Conservation (phyloP, 1,140 invertebrate genomes). For the Drosophila subobscura region DNA sequence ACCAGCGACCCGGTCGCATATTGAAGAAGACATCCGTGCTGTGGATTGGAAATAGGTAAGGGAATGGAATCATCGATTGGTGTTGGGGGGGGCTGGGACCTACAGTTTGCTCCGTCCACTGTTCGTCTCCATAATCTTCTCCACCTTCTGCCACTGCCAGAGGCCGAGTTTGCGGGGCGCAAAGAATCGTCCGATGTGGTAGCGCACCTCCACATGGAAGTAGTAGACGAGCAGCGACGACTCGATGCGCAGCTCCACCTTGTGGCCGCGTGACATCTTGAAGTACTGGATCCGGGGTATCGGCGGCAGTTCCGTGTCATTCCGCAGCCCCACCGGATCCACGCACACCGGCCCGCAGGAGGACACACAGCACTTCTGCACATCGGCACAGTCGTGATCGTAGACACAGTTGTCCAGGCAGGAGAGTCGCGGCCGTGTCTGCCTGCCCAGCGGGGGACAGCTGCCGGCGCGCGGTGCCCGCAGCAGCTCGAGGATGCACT, state of each 20-base stretch:
- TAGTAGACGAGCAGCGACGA: constrained; percentile 68
- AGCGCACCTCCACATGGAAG: constrained; percentile 85
- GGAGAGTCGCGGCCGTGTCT: constrained; percentile 62
- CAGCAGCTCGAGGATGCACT: constrained; percentile 60
- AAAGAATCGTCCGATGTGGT: constrained; percentile 85
- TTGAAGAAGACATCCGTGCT: constrained; percentile 85
- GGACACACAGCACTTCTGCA: constrained; percentile 87
- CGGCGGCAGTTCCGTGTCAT: constrained; percentile 69
- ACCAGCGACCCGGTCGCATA: constrained; percentile 89
- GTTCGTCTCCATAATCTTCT: constrained; percentile 72
- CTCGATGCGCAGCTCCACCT: constrained; percentile 76
- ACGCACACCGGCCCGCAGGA: constrained; percentile 87
- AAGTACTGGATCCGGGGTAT: constrained; percentile 72
- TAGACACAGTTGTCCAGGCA: constrained; percentile 86
- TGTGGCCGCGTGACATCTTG: constrained; percentile 67
- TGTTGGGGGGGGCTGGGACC: constrained; percentile 9
- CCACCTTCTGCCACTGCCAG: constrained; percentile 84
- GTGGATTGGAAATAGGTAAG: constrained; percentile 3
- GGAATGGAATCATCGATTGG: background rate
- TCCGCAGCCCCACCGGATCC: constrained; percentile 85
- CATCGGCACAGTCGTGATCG: constrained; percentile 87
- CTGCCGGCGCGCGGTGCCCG: constrained; percentile 59
- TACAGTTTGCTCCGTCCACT: constrained; percentile 59
- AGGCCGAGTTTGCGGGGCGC: constrained; percentile 84
- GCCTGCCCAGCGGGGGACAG: constrained; percentile 53